Evolutionary conservation across 2,888 invertebrate species (phyloP).

Genomic region (Diogma glabrata): DNA sequence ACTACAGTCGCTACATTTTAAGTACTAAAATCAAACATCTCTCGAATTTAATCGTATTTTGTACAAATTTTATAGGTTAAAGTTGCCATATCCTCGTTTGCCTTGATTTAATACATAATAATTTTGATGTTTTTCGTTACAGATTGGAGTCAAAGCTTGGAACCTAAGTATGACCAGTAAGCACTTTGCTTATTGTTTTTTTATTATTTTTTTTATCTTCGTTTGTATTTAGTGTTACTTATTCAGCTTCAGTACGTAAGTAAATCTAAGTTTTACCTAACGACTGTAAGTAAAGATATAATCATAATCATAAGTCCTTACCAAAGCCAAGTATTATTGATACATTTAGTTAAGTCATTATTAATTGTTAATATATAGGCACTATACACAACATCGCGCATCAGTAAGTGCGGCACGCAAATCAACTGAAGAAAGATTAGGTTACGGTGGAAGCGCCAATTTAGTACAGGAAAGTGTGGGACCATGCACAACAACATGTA

Average conservation of each 20-base stretch:
- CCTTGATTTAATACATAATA: not conserved
- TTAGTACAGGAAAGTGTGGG: not conserved
- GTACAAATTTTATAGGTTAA: no score
- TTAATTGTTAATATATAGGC: slow-evolving; percentile 22
- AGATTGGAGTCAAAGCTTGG: slow-evolving; percentile 12
- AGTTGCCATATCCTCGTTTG: no score
- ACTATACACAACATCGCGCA: slow-evolving; percentile 29
- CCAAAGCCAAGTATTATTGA: no score
- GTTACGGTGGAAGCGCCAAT: slow-evolving; percentile 9
- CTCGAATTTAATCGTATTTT: no score
- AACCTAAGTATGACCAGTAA: slow-evolving; percentile 15
- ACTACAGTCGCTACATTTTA: no score
- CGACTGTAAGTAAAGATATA: not conserved
- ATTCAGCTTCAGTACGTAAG: not conserved
- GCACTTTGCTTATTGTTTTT: slow-evolving; percentile 12
- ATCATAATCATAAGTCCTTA: no score
- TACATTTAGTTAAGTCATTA: not conserved
- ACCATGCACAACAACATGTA: slow-evolving; percentile 7
- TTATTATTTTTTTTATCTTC: not conserved
- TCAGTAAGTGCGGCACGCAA: slow-evolving; percentile 31
- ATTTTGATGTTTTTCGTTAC: slow-evolving; percentile 7
- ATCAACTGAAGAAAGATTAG: slow-evolving; percentile 21
- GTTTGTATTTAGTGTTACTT: not conserved
- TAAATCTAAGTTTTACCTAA: not conserved
- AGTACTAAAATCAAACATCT: no score